Conservation (phyloP, 2,113 vertebrate species). For the Phalacrocorax carbo region DNA sequence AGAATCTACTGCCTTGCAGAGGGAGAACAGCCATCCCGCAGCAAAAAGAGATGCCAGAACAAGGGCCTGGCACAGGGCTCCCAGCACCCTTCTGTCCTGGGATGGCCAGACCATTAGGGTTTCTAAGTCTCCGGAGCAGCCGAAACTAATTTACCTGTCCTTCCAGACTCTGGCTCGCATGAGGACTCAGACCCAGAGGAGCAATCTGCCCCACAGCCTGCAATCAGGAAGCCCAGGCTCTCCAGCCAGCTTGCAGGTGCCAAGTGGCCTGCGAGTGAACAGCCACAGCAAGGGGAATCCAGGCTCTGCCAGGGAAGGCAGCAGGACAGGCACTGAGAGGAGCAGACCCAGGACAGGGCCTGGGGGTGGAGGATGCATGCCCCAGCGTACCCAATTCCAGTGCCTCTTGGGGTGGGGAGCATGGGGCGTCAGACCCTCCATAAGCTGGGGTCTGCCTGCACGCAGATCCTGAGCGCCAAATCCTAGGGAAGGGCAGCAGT, state of each 20-base stretch:
- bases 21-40: not conserved
- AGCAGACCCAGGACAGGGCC: not conserved
- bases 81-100: not conserved
- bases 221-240: not conserved
- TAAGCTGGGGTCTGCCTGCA: not conserved
- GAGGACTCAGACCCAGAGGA: not conserved
- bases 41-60: not conserved
- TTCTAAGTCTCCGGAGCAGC: not conserved
- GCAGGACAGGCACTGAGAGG: rapidly evolving
- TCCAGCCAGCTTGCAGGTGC: not conserved
- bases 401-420: not conserved
- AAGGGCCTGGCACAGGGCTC: not conserved
- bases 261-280: rapidly evolving
- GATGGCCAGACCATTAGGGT: not conserved
- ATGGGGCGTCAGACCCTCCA: not conserved
- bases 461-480: not conserved
- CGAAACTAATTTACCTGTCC: not conserved
- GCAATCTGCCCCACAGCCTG: not conserved
- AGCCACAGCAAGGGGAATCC: not conserved
- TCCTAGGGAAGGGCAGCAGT: not conserved
- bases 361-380: rapidly evolving
- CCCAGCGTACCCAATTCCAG: not conserved
- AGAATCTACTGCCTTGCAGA: not conserved
- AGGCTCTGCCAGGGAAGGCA: not conserved
- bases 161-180: not conserved